Conservation (phyloP, 2,113 vertebrate genomes). For the Mus spicilegus region DNA sequence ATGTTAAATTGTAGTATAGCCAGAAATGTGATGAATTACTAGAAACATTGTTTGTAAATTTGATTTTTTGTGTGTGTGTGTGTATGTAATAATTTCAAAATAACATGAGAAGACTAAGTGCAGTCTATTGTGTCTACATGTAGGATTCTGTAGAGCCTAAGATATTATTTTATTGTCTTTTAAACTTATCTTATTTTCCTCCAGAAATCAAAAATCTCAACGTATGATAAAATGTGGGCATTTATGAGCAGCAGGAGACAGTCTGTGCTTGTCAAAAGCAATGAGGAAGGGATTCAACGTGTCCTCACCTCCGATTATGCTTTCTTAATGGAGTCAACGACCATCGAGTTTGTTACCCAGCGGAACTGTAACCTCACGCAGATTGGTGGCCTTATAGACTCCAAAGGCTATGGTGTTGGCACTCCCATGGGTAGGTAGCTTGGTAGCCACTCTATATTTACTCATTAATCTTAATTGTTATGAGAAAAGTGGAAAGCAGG, state of each 20-base stretch:
- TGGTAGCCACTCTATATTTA: slow-evolving; percentile 59
- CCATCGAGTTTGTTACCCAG: slow-evolving; percentile 97
- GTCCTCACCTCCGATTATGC: slow-evolving; percentile 98
- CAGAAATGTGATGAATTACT: neutral
- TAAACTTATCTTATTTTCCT: slow-evolving; percentile 54
- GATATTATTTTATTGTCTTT: neutral
- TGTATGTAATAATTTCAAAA: neutral
- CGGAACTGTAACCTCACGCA: slow-evolving; percentile 99
- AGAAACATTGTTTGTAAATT: neutral
- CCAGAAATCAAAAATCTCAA: slow-evolving; percentile 99
- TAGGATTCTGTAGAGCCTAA: neutral
- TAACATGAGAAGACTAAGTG: neutral
- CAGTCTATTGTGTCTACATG: neutral
- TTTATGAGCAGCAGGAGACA: slow-evolving; percentile 99
- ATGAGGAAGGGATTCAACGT: slow-evolving; percentile 97
- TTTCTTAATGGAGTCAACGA: slow-evolving; percentile 99
- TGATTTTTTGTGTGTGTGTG: neutral
- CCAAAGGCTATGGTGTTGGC: slow-evolving; percentile 97
- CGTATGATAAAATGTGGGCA: slow-evolving; percentile 99
- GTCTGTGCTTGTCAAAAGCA: slow-evolving; percentile 97
- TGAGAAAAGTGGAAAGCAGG: neutral
- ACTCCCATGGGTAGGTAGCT: slow-evolving; percentile 96
- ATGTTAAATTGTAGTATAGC: neutral
- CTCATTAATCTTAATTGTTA: slow-evolving; percentile 75
- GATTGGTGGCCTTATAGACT: slow-evolving; percentile 98